Conservation (phyloP, 2,797 vertebrate genomes). For the Glossophaga mutica region DNA sequence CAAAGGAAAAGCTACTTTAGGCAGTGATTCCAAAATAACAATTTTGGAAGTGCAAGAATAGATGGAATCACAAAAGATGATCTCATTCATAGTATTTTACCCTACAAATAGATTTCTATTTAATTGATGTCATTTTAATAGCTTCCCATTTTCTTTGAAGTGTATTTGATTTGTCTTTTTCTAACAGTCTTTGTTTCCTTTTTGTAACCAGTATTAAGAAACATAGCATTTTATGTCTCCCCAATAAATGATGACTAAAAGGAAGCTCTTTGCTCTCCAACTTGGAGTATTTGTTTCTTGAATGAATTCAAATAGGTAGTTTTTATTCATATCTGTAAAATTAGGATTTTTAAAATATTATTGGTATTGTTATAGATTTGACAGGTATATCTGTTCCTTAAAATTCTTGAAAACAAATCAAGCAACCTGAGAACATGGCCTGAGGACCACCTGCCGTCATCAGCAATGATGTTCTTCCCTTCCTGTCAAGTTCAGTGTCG, state of each 20-base stretch:
- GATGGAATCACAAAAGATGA: conserved; percentile 34
- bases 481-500: background rate
- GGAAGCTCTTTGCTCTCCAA: background rate
- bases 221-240: background rate
- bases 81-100: background rate
- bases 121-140: conserved; percentile 10
- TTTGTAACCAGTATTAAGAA: background rate
- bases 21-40: conserved; percentile 48
- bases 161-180: conserved; percentile 25
- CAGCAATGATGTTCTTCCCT: conserved; percentile 17
- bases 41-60: conserved; percentile 30
- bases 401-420: background rate
- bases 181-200: background rate
- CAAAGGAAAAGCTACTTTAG: background rate
- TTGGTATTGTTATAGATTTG: background rate
- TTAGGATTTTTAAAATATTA: background rate
- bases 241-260: conserved; percentile 41
- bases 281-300: conserved; percentile 16
- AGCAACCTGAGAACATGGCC: background rate
- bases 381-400: background rate
- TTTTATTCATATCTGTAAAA: background rate
- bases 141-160: background rate
- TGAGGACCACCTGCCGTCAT: background rate
- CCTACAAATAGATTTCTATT: conserved; percentile 7
- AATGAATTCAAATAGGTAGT: conserved; percentile 10